Percentiles rank a stretch among this genome's conserved stretches.
Evolutionary conservation across 2,888 invertebrate species (phyloP).

Genomic region (Lepidochrysops patricia): DNA sequence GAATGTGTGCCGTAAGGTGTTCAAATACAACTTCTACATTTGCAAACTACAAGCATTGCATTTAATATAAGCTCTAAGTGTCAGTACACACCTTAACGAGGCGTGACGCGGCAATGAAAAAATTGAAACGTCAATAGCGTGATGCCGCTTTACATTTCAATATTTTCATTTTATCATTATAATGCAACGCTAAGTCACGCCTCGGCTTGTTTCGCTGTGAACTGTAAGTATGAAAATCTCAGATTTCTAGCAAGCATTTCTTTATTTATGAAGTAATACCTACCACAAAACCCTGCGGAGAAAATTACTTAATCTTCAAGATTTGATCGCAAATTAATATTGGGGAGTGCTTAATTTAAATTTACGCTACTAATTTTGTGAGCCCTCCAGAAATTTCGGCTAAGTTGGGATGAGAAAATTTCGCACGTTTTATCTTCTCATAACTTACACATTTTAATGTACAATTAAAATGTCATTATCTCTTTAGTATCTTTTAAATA

Average conservation of each 20-base stretch:
- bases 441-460: not conserved
- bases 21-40: not conserved
- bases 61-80: no score
- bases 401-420: constrained; percentile 1
- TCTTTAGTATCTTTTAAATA: not conserved
- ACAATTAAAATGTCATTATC: not conserved
- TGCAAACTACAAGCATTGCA: not conserved
- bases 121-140: no score
- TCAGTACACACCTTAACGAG: no score
- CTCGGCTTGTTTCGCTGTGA: no score
- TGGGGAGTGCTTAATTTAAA: constrained; percentile 23
- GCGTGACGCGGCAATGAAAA: no score
- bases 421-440: not conserved
- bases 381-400: constrained; percentile 14
- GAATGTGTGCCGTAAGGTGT: not conserved
- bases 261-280: constrained; percentile 36
- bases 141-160: no score
- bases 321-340: constrained; percentile 31
- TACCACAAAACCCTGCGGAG: constrained; percentile 22
- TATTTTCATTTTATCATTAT: no score
- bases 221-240: constrained; percentile 13
- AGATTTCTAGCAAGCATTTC: constrained; percentile 40
- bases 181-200: no score
- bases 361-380: constrained; percentile 24
- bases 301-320: constrained; percentile 25